Conservation (phyloP, 2,113 vertebrate genomes). For the Orthochromis indermauri region DNA sequence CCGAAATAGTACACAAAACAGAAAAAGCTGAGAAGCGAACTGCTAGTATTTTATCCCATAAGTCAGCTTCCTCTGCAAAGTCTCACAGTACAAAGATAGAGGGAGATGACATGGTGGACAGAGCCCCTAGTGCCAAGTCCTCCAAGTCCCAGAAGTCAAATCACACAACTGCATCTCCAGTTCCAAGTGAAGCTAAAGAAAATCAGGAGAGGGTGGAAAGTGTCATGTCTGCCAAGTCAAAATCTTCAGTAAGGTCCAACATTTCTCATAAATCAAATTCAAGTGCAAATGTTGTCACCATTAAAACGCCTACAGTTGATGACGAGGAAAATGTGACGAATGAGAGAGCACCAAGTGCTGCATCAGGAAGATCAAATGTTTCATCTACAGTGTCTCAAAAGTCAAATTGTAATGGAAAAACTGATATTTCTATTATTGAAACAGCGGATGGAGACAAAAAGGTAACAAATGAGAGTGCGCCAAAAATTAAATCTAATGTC, state of each 20-base stretch:
- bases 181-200: not conserved
- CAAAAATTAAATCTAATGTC: not conserved
- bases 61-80: constrained; percentile 31
- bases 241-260: constrained; percentile 20
- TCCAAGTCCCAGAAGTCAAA: constrained; percentile 22
- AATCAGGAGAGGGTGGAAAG: not conserved
- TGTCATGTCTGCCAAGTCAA: constrained; percentile 38
- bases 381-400: not conserved
- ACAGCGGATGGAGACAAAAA: not conserved
- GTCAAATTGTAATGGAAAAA: not conserved
- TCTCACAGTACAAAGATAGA: not conserved
- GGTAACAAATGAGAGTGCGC: not conserved
- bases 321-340: constrained; percentile 3
- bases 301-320: constrained; percentile 2
- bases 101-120: not conserved
- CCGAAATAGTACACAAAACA: not conserved
- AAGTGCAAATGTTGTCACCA: constrained; percentile 5
- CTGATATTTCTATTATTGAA: not conserved
- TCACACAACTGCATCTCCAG: not conserved
- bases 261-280: constrained; percentile 19
- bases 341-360: not conserved
- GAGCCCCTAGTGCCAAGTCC: constrained; percentile 20
- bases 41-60: constrained; percentile 22
- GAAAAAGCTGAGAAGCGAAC: not conserved
- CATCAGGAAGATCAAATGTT: constrained; percentile 42